phyloP scores from a whole-genome alignment of 2,113 vertebrate genomes.

The Elaphurus davidianus region DNA sequence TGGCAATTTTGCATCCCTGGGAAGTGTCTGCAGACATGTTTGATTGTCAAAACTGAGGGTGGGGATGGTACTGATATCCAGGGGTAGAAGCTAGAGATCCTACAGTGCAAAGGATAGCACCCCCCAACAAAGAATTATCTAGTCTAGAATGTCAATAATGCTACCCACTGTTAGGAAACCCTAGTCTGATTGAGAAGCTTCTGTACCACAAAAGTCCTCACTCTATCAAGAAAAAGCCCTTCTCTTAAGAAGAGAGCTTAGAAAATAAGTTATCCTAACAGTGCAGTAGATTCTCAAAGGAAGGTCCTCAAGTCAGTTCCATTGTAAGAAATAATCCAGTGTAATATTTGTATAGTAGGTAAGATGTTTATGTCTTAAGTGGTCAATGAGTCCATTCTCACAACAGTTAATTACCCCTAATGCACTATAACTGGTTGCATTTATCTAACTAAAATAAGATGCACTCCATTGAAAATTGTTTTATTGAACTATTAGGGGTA shows the following conservation, averaged over 20 bases:
- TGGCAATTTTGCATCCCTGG: background rate
- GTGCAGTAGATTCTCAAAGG: background rate
- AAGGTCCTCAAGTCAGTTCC: background rate
- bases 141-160: background rate
- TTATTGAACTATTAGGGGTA: background rate
- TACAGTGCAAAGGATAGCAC: background rate
- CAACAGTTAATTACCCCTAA: background rate
- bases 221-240: background rate
- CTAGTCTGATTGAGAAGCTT: background rate
- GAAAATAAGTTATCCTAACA: background rate
- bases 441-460: constrained; percentile 34
- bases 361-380: background rate
- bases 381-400: background rate
- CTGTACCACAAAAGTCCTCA: background rate
- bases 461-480: background rate
- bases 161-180: background rate
- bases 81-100: background rate
- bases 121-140: background rate
- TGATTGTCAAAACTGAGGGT: background rate
- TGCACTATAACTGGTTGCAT: background rate
- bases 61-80: background rate
- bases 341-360: background rate
- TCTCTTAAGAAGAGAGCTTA: background rate
- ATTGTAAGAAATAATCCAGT: background rate
- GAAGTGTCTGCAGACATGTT: background rate